Base-by-base conservation (phyloP, 2,888 invertebrate species). In the Melolontha melolontha region DNA sequence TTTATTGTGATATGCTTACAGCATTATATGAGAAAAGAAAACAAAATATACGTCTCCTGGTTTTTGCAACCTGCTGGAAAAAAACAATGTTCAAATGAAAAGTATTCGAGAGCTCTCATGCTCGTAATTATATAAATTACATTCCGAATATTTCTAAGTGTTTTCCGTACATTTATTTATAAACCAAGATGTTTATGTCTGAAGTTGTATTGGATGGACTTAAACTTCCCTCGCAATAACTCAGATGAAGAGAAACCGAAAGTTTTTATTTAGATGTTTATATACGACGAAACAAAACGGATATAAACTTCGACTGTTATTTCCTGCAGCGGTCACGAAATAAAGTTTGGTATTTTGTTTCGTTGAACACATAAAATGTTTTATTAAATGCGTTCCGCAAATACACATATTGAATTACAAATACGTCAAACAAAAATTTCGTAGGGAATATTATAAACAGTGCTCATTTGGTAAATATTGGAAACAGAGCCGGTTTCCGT, bases 191-290 rank as follows among this genome's bases (percentile, higher is more conserved):
- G 47, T 44, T 59, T 59, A 59, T 34, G 44, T 44, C 14, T 5
- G 29, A 17, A 27, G 44, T 44, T 59, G 27, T 27, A 17, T 16
- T 10, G 34, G 10, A 8, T 34, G 29, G 14, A 59, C 44, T 27
- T 44, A 59, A 44, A 59, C 10, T 59, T 59, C 40, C 44, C 11
- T n/a, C 27, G 59, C 44, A 59, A 59, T 59, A 59, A 59, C 44
- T 59, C 29, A 16, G 29, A 47, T 47, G 59, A 29, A 47, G 59
- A 34, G 59, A 62, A 62, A 62, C 22, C 59, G 34, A 62, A 62
- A 47, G 47, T 62, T 62, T 29, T 39, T 47, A 47, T 34, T 62
- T 14, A 34, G 14, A 16, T 27, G 16, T 16, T 47, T 34, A 29
- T 39, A 11, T 42, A 16, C 29, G 42, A 44, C 49, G 14, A 14